Evolutionary conservation across 2,888 invertebrate genomes (phyloP), one percentile per base, ranked within the genome.

Genomic region (Campoplex nolae): DNA sequence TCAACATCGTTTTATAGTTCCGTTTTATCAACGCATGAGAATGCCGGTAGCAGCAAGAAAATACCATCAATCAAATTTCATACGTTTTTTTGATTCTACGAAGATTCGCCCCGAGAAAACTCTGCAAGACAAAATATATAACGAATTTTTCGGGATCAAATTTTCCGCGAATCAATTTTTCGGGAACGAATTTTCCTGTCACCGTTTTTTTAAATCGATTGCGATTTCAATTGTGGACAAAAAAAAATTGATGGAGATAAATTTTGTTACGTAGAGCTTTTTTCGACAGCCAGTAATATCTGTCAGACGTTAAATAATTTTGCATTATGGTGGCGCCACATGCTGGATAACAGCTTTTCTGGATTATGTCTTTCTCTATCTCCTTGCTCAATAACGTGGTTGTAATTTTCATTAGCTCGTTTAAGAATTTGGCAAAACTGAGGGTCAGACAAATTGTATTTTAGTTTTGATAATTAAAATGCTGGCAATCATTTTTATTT

Each of bases 321-420:
- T 35, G 2, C 18, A 13, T 51, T 16, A 23, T 23, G 35, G 6
- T n/a, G 79, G 84, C 84, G 84, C 79, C 79, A 79, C 84, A 28
- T 35, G 13, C 68, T 38, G 38, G 74, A 38, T 38, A 38, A 6
- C 68, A 16, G 16, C 2, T 28, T 58, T 58, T 58, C 56, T 32
- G 11, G 54, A 32, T 23, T 16, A n/a, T 38, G 4, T 23, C 23
- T 67, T 67, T 32, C 13, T 32, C 58, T 9, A 6, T 38, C 38
- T 38, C 38, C 67, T 13, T 45, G 48, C 13, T 74, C 58, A 73
- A 58, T 73, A 74, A 23, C 23, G 9, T 1, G 51, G 23, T 23
- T 23, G 7, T 23, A 9, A 23, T 58, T 28, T 28, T 23, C 6
- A 28, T 28, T 28, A 11, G 9, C 8, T 58, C 28, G 28, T 28